Evolutionary conservation across 2,888 invertebrate genomes (phyloP).

Genomic region (Dorcus hopei): DNA sequence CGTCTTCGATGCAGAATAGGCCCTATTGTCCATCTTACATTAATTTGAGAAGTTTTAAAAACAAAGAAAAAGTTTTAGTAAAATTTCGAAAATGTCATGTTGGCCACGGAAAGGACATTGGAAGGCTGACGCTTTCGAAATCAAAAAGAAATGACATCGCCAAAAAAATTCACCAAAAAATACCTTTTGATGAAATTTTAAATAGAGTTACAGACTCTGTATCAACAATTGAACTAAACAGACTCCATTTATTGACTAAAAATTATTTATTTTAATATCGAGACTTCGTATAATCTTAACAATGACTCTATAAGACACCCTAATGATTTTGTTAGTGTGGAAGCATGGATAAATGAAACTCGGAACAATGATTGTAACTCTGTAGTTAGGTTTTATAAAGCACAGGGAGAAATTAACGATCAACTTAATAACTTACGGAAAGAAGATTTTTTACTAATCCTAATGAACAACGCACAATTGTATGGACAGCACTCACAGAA

Average conservation of each 20-base stretch:
- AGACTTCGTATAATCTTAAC: not conserved
- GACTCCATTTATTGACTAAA: not conserved
- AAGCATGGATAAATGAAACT: not conserved
- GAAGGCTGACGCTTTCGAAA: not conserved
- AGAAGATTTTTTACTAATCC: conserved; percentile 31
- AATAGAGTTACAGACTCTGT: not conserved
- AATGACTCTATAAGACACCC: not conserved
- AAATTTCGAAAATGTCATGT: not conserved
- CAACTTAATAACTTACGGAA: conserved; percentile 16
- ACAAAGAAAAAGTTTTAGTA: too few relatives aligned
- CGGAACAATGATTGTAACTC: not conserved
- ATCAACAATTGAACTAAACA: not conserved
- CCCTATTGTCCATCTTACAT: too few relatives aligned
- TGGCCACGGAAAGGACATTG: not conserved
- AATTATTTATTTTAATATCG: not conserved
- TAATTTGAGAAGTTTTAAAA: too few relatives aligned
- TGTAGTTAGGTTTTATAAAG: conserved; percentile 30
- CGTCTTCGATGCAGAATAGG: too few relatives aligned
- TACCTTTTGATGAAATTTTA: not conserved
- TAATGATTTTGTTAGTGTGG: not conserved
- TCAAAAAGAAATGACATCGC: not conserved
- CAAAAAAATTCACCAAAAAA: not conserved
- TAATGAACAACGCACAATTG: conserved; percentile 25
- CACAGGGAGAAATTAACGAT: conserved; percentile 9
- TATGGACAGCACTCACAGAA: conserved; percentile 24